These are phyloP conservation scores for Poliocrania exsul DNA, from an alignment of 2,797 vertebrate genomes.

Conservation along the genomic window DNA sequence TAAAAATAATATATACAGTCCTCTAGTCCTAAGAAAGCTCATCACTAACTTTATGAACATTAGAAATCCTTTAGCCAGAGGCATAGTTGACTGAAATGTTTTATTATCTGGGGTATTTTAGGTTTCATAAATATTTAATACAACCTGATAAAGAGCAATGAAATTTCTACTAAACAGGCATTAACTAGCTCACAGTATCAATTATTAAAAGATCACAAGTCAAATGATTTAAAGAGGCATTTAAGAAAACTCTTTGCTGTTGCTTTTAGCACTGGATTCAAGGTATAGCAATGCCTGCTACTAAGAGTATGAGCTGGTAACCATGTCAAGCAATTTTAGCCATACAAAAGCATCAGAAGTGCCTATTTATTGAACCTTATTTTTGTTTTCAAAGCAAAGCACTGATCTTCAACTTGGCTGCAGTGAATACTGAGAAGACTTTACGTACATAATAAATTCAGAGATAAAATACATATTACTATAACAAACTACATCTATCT, in stretches of 20 bases:
- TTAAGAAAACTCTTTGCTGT: not conserved
- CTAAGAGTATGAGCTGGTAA: not conserved
- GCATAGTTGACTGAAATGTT: not conserved
- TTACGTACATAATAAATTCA: accelerated
- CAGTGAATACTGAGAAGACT: not conserved
- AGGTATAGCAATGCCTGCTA: not conserved
- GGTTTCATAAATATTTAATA: conserved; percentile 5
- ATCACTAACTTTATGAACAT: not conserved
- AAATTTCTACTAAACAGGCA: not conserved
- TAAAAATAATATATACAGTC: not conserved
- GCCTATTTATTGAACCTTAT: not conserved
- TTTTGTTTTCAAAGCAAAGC: not conserved
- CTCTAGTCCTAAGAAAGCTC: not conserved
- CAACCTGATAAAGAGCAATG: not conserved
- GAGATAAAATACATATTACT: not conserved
- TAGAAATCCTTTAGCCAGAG: not conserved
- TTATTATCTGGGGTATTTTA: conserved; percentile 1
- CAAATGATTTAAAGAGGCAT: not conserved
- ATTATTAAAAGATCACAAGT: not conserved
- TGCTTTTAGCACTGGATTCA: not conserved
- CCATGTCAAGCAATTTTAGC: not conserved
- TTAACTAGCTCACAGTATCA: not conserved
- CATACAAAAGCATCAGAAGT: not conserved
- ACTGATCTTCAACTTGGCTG: not conserved
- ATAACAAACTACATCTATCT: not conserved